Percentiles rank a stretch among this genome's conserved stretches.
Conservation (phyloP, 2,113 vertebrate genomes). For the Daboia siamensis region DNA sequence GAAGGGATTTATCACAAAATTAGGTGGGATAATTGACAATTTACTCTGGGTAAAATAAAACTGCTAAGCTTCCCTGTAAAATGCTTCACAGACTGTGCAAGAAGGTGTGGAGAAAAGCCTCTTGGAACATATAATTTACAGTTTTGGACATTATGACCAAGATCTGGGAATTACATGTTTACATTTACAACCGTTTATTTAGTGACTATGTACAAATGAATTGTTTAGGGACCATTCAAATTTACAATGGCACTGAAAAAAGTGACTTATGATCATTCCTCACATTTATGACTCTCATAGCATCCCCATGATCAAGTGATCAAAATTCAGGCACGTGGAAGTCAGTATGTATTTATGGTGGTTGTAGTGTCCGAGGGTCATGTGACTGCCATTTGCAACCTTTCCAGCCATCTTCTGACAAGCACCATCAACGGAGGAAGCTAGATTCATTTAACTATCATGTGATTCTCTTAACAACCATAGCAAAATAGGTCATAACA, state of each 20-base stretch:
- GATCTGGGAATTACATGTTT: background rate
- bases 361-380: background rate
- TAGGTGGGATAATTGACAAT: constrained; percentile 5
- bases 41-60: background rate
- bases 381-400: background rate
- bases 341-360: background rate
- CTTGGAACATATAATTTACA: constrained; percentile 20
- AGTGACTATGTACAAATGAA: background rate
- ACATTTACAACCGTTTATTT: background rate
- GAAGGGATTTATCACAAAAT: background rate
- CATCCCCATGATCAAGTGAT: background rate
- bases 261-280: background rate
- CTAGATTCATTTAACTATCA: background rate
- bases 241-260: background rate
- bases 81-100: background rate
- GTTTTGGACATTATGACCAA: background rate
- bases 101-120: constrained; percentile 16
- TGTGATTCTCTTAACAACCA: background rate
- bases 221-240: background rate
- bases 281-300: background rate
- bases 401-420: background rate
- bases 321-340: background rate
- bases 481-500: background rate
- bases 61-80: constrained; percentile 27
- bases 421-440: background rate